Evolutionary conservation across 2,113 vertebrate species (phyloP).

Genomic region (Anguilla rostrata): DNA sequence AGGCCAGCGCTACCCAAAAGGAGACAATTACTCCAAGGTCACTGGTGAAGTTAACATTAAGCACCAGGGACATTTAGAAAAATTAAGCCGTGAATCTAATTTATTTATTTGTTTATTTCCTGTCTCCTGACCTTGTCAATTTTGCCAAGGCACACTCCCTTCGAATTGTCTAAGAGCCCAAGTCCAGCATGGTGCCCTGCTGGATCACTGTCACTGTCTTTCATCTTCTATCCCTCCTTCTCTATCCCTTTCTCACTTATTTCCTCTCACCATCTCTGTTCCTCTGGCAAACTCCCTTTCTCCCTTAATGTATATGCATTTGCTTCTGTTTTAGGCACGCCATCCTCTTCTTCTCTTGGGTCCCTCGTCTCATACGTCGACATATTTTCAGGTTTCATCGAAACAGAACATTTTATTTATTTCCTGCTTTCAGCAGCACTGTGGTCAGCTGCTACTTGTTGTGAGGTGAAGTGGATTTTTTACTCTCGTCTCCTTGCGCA

Average conservation of each 20-base stretch:
- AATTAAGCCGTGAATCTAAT: background rate
- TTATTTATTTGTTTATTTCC: constrained; percentile 15
- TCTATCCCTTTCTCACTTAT: background rate
- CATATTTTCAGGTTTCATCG: background rate
- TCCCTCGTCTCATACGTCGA: background rate
- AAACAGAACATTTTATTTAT: background rate
- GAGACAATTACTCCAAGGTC: constrained; percentile 29
- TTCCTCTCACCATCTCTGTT: background rate
- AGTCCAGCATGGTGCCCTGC: background rate
- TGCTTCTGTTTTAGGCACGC: background rate
- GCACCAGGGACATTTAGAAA: background rate
- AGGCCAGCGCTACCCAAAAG: background rate
- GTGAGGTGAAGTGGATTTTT: too few relatives aligned
- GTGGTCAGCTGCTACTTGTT: background rate
- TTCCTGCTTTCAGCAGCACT: background rate
- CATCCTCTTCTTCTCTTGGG: background rate
- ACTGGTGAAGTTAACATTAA: background rate
- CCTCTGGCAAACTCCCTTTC: background rate
- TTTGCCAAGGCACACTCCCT: background rate
- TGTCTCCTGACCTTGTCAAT: background rate
- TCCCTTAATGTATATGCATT: background rate
- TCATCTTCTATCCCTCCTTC: background rate
- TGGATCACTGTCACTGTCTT: background rate
- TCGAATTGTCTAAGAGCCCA: background rate
- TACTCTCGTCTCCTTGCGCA: too few relatives aligned